Percentiles rank a stretch among this genome's conserved stretches.
Conservation (phyloP, 1,140 invertebrate species). For the Laodelphax striatellus region DNA sequence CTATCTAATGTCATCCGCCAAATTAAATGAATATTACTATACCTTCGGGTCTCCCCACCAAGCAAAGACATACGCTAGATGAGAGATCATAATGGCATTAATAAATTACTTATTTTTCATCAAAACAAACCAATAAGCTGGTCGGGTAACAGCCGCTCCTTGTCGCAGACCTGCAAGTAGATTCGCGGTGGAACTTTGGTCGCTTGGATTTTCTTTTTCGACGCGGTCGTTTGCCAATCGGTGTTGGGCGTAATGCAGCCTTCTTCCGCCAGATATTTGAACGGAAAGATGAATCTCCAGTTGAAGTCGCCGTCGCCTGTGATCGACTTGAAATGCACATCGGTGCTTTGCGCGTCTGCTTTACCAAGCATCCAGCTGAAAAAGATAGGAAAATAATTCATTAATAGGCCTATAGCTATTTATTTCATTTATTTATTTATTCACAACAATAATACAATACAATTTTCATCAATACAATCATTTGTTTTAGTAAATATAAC, state of each 20-base stretch:
- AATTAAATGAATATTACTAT: too few relatives aligned
- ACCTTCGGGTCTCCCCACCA: too few relatives aligned
- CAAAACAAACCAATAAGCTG: conserved; percentile 57
- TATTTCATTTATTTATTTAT: too few relatives aligned
- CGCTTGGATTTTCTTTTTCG: too few relatives aligned
- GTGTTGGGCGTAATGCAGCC: conserved; percentile 31
- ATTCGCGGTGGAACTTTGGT: conserved; percentile 37
- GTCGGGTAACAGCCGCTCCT: conserved; percentile 61
- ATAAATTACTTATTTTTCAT: background rate
- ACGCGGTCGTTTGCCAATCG: too few relatives aligned
- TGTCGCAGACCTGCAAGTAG: conserved; percentile 46
- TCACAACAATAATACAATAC: too few relatives aligned
- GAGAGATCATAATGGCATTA: background rate
- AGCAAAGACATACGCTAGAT: too few relatives aligned
- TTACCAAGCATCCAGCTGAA: conserved; percentile 60
- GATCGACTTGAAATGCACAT: conserved; percentile 68
- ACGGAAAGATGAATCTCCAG: conserved; percentile 78
- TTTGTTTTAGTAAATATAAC: too few relatives aligned
- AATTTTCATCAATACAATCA: too few relatives aligned
- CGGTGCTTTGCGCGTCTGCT: conserved; percentile 62
- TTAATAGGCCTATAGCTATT: too few relatives aligned
- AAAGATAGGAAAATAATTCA: conserved; percentile 8
- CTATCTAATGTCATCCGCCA: too few relatives aligned
- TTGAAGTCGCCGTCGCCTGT: conserved; percentile 80
- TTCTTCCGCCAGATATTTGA: conserved; percentile 67